phyloP scores from a whole-genome alignment of 2,113 vertebrate species.

The Pimephales promelas region DNA sequence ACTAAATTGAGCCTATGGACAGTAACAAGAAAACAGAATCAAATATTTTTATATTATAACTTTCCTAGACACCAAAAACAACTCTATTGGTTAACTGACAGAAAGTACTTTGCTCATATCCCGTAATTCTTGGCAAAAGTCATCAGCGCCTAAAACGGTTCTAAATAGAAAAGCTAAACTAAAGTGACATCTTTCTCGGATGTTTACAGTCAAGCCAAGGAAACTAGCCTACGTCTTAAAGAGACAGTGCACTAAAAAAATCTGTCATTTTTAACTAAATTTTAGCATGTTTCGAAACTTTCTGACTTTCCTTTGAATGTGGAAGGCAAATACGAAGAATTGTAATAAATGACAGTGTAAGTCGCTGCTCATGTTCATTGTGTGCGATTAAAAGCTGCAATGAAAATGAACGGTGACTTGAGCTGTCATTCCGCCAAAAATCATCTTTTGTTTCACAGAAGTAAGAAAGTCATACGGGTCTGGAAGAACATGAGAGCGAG shows the following conservation, averaged over 20 bases:
- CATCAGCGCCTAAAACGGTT: not conserved
- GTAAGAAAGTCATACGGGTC: not conserved
- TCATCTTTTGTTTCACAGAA: not conserved
- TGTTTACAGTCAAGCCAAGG: not conserved
- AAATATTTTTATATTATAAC: not conserved
- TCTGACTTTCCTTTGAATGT: not conserved
- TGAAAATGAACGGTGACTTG: not conserved
- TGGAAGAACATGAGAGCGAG: not conserved
- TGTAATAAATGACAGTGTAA: not conserved
- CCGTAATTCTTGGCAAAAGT: not conserved
- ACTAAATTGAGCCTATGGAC: not conserved
- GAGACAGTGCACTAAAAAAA: not conserved
- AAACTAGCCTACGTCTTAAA: not conserved
- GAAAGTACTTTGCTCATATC: not conserved
- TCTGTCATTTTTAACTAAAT: not conserved
- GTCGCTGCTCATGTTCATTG: not conserved
- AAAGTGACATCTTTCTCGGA: conserved; percentile 2
- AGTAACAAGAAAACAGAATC: not conserved
- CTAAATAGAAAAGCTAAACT: not conserved
- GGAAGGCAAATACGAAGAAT: not conserved
- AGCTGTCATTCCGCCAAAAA: not conserved
- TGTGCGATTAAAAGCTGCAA: not conserved
- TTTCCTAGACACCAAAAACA: not conserved
- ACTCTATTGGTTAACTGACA: not conserved
- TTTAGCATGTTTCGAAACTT: not conserved